phyloP scores from a whole-genome alignment of 2,113 vertebrate genomes.

The Quiscalus mexicanus region DNA sequence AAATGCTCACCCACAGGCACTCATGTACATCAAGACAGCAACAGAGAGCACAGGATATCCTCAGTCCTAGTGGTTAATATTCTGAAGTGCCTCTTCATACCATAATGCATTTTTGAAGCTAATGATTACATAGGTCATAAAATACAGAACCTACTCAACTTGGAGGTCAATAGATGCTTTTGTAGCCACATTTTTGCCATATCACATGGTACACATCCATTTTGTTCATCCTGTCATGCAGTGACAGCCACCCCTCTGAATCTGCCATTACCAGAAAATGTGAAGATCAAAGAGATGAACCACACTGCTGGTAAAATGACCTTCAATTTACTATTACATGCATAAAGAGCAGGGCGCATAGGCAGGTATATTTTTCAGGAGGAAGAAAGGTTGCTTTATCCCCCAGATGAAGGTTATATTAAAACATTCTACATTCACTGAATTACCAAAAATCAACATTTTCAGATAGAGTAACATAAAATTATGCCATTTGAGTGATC shows the following conservation, averaged over 20 bases:
- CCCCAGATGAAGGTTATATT: not conserved
- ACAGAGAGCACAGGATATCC: not conserved
- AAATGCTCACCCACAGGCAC: not conserved
- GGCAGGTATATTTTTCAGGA: not conserved
- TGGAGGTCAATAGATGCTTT: not conserved
- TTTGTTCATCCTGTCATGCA: not conserved
- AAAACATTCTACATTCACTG: not conserved
- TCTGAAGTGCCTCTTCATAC: not conserved
- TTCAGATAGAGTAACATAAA: not conserved
- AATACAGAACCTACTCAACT: not conserved
- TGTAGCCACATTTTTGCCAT: not conserved
- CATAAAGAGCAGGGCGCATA: not conserved
- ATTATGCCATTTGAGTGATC: not conserved
- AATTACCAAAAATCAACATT: not conserved
- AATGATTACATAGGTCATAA: slow-evolving; percentile 25
- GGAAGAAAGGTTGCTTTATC: not conserved
- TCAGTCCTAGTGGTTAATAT: not conserved
- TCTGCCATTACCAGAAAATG: not conserved
- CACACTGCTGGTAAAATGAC: not conserved
- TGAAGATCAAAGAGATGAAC: slow-evolving; percentile 5
- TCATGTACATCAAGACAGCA: not conserved
- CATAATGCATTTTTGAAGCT: not conserved
- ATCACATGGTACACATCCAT: not conserved
- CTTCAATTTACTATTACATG: not conserved
- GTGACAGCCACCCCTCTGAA: not conserved